These are phyloP conservation scores for Dicentrarchus labrax DNA, from an alignment of 2,113 vertebrate species.

Conservation along the genomic window DNA sequence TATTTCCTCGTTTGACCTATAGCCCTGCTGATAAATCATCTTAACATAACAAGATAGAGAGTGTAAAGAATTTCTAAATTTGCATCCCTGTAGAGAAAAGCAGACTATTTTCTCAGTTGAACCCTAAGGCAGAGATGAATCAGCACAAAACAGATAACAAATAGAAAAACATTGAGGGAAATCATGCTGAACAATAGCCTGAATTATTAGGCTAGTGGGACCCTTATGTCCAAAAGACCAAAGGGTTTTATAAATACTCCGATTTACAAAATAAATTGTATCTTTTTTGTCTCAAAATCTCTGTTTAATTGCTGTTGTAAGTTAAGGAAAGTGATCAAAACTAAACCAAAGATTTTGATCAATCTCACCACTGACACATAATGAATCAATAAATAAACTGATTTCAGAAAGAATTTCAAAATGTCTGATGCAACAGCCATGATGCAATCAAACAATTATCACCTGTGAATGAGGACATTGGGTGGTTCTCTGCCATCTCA, in stretches of 20 bases:
- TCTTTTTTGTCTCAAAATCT: neutral
- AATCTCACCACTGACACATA: neutral
- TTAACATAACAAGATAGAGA: conserved; percentile 12
- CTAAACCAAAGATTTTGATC: neutral
- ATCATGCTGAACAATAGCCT: neutral
- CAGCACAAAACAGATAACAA: neutral
- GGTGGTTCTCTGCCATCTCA: neutral
- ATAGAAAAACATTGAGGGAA: neutral
- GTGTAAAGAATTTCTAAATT: neutral
- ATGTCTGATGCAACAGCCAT: no score
- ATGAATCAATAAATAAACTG: neutral
- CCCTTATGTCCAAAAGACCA: neutral
- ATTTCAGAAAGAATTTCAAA: neutral
- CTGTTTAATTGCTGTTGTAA: neutral
- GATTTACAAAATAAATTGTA: neutral
- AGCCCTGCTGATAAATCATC: conserved; percentile 8
- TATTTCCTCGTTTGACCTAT: conserved; percentile 1
- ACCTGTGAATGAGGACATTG: no score
- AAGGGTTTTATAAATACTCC: neutral
- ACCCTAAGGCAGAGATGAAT: conserved; percentile 5
- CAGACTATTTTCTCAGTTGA: neutral
- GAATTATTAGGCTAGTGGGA: neutral
- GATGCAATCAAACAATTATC: neutral
- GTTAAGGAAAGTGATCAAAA: neutral
- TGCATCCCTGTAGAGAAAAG: conserved; percentile 5